phyloP scores from a whole-genome alignment of 2,888 invertebrate genomes.

The Epinotia nisella region DNA sequence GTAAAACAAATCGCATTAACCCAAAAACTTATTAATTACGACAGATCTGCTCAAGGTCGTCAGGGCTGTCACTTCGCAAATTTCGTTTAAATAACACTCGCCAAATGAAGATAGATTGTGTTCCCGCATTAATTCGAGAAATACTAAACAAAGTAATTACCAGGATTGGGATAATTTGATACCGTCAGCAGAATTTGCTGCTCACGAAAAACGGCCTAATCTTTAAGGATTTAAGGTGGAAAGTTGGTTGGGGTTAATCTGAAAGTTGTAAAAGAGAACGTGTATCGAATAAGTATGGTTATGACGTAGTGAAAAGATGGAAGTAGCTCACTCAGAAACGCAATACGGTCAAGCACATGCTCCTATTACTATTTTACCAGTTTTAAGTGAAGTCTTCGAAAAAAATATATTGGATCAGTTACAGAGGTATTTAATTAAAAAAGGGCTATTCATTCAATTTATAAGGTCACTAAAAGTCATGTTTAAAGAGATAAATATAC shows the following conservation, averaged over 20 bases:
- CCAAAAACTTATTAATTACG: constrained; percentile 29
- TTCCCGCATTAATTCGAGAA: constrained; percentile 50
- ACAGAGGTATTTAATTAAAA: too few relatives aligned
- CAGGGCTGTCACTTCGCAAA: constrained; percentile 28
- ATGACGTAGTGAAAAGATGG: constrained; percentile 2
- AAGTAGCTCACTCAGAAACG: background rate
- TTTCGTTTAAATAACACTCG: constrained; percentile 30
- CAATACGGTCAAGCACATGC: background rate
- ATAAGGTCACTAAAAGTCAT: too few relatives aligned
- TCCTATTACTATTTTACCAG: too few relatives aligned
- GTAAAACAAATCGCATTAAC: constrained; percentile 7
- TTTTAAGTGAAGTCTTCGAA: too few relatives aligned
- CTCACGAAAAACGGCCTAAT: constrained; percentile 1
- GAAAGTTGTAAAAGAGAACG: constrained; percentile 29
- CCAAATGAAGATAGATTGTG: constrained; percentile 47
- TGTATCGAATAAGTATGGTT: constrained; percentile 26
- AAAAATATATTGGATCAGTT: too few relatives aligned
- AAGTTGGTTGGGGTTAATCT: constrained; percentile 7
- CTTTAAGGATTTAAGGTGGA: background rate
- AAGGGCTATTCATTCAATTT: too few relatives aligned
- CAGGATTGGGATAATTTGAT: constrained; percentile 33
- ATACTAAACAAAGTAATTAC: constrained; percentile 59
- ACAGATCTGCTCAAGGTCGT: constrained; percentile 29
- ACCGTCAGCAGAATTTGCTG: constrained; percentile 8
- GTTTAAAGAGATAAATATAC: too few relatives aligned